These are phyloP conservation scores for Ornithoptera alexandrae DNA, from an alignment of 2,888 invertebrate species.

Conservation along the genomic window DNA sequence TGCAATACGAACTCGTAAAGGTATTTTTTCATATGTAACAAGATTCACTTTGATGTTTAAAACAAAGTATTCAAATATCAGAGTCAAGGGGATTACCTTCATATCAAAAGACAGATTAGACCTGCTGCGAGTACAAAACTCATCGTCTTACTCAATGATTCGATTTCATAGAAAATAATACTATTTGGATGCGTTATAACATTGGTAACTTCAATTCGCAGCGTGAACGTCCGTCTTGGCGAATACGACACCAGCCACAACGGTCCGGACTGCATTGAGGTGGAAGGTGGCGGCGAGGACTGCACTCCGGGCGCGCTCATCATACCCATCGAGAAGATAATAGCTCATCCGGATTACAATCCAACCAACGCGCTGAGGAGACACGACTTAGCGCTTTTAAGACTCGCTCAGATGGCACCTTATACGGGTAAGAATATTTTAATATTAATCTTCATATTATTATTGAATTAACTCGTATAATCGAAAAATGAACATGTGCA, in stretches of 20 bases:
- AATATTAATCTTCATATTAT: not conserved
- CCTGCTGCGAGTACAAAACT: too few species aligned
- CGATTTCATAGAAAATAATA: too few species aligned
- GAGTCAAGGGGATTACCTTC: too few species aligned
- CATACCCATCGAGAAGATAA: constrained; percentile 57
- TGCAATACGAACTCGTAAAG: too few species aligned
- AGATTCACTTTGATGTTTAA: too few species aligned
- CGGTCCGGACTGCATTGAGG: constrained; percentile 58
- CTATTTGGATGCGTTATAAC: too few species aligned
- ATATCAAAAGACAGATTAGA: too few species aligned
- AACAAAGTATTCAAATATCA: too few species aligned
- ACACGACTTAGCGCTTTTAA: constrained; percentile 72
- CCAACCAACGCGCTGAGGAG: constrained; percentile 37
- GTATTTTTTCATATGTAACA: too few species aligned
- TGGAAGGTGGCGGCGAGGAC: constrained; percentile 48
- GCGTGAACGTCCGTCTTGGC: constrained; percentile 59
- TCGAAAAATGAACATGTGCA: too few species aligned
- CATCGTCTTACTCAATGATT: too few species aligned
- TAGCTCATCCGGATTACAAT: constrained; percentile 66
- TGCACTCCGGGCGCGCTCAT: constrained; percentile 63
- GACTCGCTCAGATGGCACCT: constrained; percentile 54
- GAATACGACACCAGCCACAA: constrained; percentile 64
- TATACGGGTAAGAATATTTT: constrained; percentile 54
- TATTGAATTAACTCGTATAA: too few species aligned
- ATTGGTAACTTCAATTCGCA: constrained; percentile 31